Percentiles rank a stretch among this genome's conserved stretches.
These are phyloP conservation scores for Porites cylindrica DNA, from an alignment of 92 coral and sea anemone genomes.

Conservation along the genomic window DNA sequence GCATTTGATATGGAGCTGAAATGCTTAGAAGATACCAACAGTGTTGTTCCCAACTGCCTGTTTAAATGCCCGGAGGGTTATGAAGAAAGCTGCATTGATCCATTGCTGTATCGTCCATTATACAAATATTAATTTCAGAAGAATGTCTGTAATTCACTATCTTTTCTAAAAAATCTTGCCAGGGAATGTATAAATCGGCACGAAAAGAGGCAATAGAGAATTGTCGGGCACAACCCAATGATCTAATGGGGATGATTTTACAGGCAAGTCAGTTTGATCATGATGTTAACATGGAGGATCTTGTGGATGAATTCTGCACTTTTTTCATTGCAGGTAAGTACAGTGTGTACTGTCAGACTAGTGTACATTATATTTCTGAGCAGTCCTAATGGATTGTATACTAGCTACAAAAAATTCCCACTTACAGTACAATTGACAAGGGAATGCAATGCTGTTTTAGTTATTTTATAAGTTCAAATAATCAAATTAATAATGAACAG, in stretches of 20 bases:
- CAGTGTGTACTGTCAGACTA: neutral
- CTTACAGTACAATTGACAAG: too few species aligned
- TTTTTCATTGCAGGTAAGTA: slow-evolving; percentile 72
- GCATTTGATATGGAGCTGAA: slow-evolving; percentile 22
- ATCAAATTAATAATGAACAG: too few species aligned
- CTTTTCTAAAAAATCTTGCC: neutral
- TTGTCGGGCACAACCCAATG: slow-evolving; percentile 19
- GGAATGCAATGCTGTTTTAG: too few species aligned
- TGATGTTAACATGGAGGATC: slow-evolving; percentile 50
- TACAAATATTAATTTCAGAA: slow-evolving; percentile 21
- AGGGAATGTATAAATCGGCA: slow-evolving; percentile 4
- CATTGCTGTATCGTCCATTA: slow-evolving; percentile 11
- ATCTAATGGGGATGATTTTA: slow-evolving; percentile 59
- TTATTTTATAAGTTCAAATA: too few species aligned
- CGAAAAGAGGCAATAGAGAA: slow-evolving; percentile 6
- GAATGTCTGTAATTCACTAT: neutral
- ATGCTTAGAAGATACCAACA: slow-evolving; percentile 3
- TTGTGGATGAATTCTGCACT: slow-evolving; percentile 72
- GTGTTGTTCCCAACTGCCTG: neutral
- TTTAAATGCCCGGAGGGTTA: slow-evolving; percentile 15
- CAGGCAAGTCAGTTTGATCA: slow-evolving; percentile 8
- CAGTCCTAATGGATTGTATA: too few species aligned
- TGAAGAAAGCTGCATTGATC: slow-evolving; percentile 20
- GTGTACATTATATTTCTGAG: neutral
- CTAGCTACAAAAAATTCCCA: too few species aligned